Evolutionary conservation across 2,113 vertebrate genomes (phyloP), one percentile per base, ranked within the genome.

Genomic region (Indri indri): DNA sequence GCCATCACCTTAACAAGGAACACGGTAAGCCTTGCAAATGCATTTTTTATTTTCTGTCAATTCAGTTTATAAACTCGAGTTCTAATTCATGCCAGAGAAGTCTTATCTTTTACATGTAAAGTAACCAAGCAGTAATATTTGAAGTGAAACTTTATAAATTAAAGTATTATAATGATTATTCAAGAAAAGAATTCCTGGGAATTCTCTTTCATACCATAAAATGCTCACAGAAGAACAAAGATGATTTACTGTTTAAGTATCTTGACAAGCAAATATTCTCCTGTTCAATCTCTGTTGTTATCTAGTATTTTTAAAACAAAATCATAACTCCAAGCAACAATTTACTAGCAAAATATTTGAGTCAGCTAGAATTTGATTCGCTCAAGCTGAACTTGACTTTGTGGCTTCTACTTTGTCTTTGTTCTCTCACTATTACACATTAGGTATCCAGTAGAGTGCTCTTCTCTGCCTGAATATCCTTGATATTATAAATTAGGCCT

Each of bases 111-210:
- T 52, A 37, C 79, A 66, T 77, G 57, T 71, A 80, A 59, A 95
- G 92, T 70, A 96, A 57, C 84, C 14, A 87, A 89, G 73, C 18
- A 79, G 42, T 61, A 95, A 59, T 92, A 88, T 88, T 92, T 97
- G 71, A 92, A 82, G 8, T 30, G 20, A 93, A 94, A 82, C 17
- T 52, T 70, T 6, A 90, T 88, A 88, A 88, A 85, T 80, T 80
- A 92, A 82, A 7, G 3, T 84, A 57, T 86, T 8, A 30, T 42
- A 79, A 74, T 57, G 13, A 92, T 83, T 76, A 76, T 76, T 76
- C 74, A 90, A 88, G 76, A 77, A 88, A 94, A 91, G 6, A 90
- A 77, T 74, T 61, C 27, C 37, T 63, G 11, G 37, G 9, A 80
- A 92, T 93, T 88, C 8, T 89, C 66, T 87, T 85, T 83, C 12